phyloP scores from a whole-genome alignment of 2,888 invertebrate species.

The Schizotus pectinicornis region DNA sequence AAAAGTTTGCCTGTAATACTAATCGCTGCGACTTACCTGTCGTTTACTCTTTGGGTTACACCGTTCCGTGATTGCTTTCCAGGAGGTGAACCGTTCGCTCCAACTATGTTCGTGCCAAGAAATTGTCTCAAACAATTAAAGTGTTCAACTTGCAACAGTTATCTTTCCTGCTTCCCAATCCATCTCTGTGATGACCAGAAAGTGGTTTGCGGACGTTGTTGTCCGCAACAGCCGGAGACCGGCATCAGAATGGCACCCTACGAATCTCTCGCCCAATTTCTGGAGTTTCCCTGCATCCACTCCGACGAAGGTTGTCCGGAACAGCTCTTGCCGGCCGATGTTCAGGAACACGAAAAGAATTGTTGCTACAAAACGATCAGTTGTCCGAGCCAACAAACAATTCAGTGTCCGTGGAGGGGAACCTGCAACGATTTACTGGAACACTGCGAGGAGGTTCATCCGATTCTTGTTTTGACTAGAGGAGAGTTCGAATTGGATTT shows the following conservation, averaged over 20 bases:
- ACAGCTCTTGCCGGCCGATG: slow-evolving; percentile 15
- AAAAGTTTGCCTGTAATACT: too few relatives aligned
- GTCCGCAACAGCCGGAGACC: background rate
- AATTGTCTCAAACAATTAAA: slow-evolving; percentile 7
- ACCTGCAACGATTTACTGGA: slow-evolving; percentile 37
- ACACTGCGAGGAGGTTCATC: slow-evolving; percentile 48
- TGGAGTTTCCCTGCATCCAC: slow-evolving; percentile 36
- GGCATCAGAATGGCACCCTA: slow-evolving; percentile 27
- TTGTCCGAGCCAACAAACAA: slow-evolving; percentile 35
- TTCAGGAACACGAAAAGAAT: slow-evolving; percentile 38
- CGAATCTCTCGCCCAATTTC: slow-evolving; percentile 32
- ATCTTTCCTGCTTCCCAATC: slow-evolving; percentile 26
- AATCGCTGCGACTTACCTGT: too few relatives aligned
- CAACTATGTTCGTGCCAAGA: slow-evolving; percentile 10
- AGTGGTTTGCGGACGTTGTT: slow-evolving; percentile 22
- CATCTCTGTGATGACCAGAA: background rate
- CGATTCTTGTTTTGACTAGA: slow-evolving; percentile 41
- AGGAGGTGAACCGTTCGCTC: too few relatives aligned
- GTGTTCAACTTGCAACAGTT: slow-evolving; percentile 15
- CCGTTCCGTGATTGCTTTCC: too few relatives aligned
- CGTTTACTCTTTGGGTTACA: too few relatives aligned
- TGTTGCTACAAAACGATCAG: slow-evolving; percentile 37
- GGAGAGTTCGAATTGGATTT: slow-evolving; percentile 49
- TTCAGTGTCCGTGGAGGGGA: slow-evolving; percentile 48
- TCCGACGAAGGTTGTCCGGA: slow-evolving; percentile 21